A percentile compares a stretch with the other conserved stretches of the same genome.
Conservation (phyloP, 2,113 vertebrate genomes). For the Xiphophorus hellerii region DNA sequence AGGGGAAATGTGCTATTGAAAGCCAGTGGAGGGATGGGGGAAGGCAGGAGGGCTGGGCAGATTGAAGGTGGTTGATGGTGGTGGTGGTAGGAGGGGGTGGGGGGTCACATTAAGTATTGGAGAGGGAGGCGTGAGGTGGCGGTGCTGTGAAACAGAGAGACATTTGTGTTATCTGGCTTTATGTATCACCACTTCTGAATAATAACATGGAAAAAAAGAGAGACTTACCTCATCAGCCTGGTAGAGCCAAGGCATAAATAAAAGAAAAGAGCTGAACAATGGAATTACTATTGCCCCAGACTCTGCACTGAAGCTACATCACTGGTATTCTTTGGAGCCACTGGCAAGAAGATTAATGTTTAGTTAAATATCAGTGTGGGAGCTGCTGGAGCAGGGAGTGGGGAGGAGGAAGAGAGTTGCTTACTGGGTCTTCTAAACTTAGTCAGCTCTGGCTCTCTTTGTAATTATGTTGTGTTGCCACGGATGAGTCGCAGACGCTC, state of each 20-base stretch:
- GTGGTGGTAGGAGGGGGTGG: slow-evolving; percentile 11
- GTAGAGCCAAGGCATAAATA: slow-evolving; percentile 98
- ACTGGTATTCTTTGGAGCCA: slow-evolving; percentile 95
- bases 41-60: neutral
- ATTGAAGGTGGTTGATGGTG: slow-evolving; percentile 58
- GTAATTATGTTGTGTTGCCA: slow-evolving; percentile 84
- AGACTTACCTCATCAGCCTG: slow-evolving; percentile 98
- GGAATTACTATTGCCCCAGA: slow-evolving; percentile 92
- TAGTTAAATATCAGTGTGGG: slow-evolving; percentile 99
- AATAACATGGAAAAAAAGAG: slow-evolving; percentile 93
- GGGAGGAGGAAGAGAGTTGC: slow-evolving; percentile 49
- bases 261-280: slow-evolving; percentile 97
- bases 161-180: slow-evolving; percentile 98
- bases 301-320: slow-evolving; percentile 88
- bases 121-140: slow-evolving; percentile 86
- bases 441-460: slow-evolving; percentile 83
- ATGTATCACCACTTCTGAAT: slow-evolving; percentile 97
- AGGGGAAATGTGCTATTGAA: slow-evolving; percentile 85
- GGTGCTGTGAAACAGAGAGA: slow-evolving; percentile 92
- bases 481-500: slow-evolving; percentile 76
- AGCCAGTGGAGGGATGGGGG: slow-evolving; percentile 71
- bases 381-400: slow-evolving; percentile 85
- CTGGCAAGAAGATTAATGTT: slow-evolving; percentile 99
- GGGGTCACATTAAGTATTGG: slow-evolving; percentile 71
- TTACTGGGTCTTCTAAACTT: slow-evolving; percentile 93